Conservation (phyloP, 1,140 invertebrate genomes). For the Aplysia californica region DNA sequence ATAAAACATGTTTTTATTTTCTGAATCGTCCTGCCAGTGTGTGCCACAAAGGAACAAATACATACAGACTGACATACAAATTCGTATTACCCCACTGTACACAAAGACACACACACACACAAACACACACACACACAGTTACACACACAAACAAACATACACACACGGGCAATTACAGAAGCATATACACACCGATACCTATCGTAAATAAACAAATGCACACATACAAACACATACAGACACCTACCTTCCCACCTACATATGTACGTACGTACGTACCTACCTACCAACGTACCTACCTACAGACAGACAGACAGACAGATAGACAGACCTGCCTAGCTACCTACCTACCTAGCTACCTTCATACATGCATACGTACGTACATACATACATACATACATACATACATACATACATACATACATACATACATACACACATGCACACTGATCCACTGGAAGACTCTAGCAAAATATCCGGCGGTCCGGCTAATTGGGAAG, state of each 20-base stretch:
- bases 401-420: constrained; percentile 10
- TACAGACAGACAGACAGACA: background rate
- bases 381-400: constrained; percentile 1
- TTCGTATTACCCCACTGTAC: background rate
- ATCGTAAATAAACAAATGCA: background rate
- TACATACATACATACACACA: constrained; percentile 5
- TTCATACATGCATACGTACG: constrained; percentile 1
- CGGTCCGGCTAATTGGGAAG: no score
- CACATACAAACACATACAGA: background rate
- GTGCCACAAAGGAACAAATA: no score
- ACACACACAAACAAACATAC: constrained; percentile 2
- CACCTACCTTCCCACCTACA: background rate
- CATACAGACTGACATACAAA: background rate
- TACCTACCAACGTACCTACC: background rate
- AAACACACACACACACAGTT: no score
- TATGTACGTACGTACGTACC: constrained; percentile 2
- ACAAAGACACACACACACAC: no score
- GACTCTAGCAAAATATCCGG: background rate
- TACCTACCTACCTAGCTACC: background rate
- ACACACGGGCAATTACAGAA: background rate
- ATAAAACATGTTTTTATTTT: no score
- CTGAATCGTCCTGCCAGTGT: no score
- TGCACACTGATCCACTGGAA: background rate
- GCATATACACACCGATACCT: background rate
- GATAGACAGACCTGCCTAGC: background rate